Base-by-base conservation (phyloP, 2,797 vertebrate genomes). In the Pangasius sanitwongsei region DNA sequence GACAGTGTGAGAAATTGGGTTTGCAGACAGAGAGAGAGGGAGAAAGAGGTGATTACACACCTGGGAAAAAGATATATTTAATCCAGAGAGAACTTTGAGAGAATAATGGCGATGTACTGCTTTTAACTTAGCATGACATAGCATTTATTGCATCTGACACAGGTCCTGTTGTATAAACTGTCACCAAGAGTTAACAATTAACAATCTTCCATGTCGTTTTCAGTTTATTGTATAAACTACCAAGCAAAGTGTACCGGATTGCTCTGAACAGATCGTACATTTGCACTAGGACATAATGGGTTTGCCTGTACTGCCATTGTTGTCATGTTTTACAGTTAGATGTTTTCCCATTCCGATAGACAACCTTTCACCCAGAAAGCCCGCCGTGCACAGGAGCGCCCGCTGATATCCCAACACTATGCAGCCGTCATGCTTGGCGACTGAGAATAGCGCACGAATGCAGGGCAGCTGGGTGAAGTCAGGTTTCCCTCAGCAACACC, bases 281-380 rank as follows among this genome's bases (percentile, higher is more conserved):
- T 9, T 77, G 37, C 72, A 63, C 37, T 9, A 61, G 55, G 23
- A 61, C 34, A 13, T 5, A 8, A 7, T 31, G 16, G 44, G 41
- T 59, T 53, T 44, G 41, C 2, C 28, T 37, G 41, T 74, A 63
- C 1, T 25, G 28, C 48, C 28, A 9, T 55, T 69, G 48, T 86
- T 59, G 1, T 74, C 18, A 13, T 75, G 18, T 44, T 65, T 70
- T 77, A 81, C 50, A 61, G 18, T 72, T 18, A 48, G 28, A 69
- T 25, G 48, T 59, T 41, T 41, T 87, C 15, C 41, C 80, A 37
- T 78, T 55, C 11, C 2, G 18, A 8, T 81, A 12, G 16, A 61
- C 77, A 57, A 94, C 92, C 93, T 95, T 94, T 95, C 91, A 93
- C 92, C 93, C 89, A 93, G 92, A 92, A 89, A 53, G 86, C 69